phyloP scores from a whole-genome alignment of 2,113 vertebrate species.

The Cyanoderma ruficeps region DNA sequence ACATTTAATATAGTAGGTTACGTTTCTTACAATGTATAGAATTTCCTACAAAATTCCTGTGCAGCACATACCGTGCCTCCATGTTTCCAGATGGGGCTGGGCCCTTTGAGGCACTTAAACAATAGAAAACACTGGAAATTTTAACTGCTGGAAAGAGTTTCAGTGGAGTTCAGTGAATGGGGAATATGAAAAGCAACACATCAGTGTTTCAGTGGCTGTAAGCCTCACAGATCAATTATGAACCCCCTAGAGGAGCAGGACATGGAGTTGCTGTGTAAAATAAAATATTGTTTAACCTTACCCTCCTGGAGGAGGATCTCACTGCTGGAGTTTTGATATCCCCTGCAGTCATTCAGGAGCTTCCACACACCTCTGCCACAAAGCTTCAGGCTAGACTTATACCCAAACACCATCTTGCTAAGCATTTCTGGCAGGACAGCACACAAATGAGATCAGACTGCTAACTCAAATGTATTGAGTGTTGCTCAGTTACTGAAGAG shows the following conservation, averaged over 20 bases:
- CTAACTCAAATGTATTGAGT: not conserved
- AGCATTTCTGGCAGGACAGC: not conserved
- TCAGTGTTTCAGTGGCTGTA: not conserved
- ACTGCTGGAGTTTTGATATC: not conserved
- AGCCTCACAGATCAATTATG: not conserved
- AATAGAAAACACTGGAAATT: not conserved
- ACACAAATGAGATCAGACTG: not conserved
- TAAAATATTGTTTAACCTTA: not conserved
- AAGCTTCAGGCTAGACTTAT: not conserved
- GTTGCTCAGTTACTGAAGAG: not conserved
- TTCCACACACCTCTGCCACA: not conserved
- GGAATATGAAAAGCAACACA: not conserved
- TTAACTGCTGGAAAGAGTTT: not conserved
- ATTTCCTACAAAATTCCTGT: not conserved
- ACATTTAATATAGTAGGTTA: not conserved
- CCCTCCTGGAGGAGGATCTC: not conserved
- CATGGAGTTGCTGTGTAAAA: not conserved
- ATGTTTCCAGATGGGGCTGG: not conserved
- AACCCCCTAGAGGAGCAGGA: not conserved
- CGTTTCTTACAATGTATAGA: not conserved
- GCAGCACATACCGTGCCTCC: not conserved
- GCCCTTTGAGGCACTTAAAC: not conserved
- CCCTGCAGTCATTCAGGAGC: not conserved
- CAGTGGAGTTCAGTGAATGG: not conserved
- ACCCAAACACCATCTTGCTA: not conserved